Percentiles rank a stretch among this genome's conserved stretches.
These are phyloP conservation scores for Poeciliopsis paucimaculata DNA, from an alignment of 2,797 vertebrate species.

Conservation along the genomic window DNA sequence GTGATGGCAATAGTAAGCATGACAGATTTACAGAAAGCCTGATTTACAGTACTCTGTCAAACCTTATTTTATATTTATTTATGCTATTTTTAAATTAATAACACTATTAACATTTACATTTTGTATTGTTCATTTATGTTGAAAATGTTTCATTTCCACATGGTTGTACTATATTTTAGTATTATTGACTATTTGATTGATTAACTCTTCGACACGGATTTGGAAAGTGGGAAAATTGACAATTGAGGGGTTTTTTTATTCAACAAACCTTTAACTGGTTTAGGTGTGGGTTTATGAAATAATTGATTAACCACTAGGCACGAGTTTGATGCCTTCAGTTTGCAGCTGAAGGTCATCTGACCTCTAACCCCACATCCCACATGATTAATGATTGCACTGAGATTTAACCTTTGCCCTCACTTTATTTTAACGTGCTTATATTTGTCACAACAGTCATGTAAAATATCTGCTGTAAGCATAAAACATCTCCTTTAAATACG, in stretches of 20 bases:
- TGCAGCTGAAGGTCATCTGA: constrained; percentile 66
- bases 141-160: constrained; percentile 13
- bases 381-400: constrained; percentile 65
- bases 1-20: neutral
- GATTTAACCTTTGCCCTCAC: constrained; percentile 63
- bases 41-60: neutral
- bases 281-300: constrained; percentile 66
- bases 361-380: constrained; percentile 64
- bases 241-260: constrained; percentile 11
- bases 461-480: constrained; percentile 39
- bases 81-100: neutral
- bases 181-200: constrained; percentile 44
- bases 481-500: constrained; percentile 31
- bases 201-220: constrained; percentile 47
- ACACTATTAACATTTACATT: neutral
- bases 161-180: constrained; percentile 13
- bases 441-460: constrained; percentile 48
- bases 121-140: constrained; percentile 19
- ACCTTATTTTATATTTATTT: neutral
- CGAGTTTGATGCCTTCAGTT: constrained; percentile 71
- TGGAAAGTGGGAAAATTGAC: constrained; percentile 43
- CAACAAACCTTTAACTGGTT: constrained; percentile 70
- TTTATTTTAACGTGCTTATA: constrained; percentile 44
- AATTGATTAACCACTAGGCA: constrained; percentile 66
- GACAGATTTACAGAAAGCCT: neutral